Base-by-base conservation (phyloP, 2,888 invertebrate genomes). In the Amphipyra tragopoginis region DNA sequence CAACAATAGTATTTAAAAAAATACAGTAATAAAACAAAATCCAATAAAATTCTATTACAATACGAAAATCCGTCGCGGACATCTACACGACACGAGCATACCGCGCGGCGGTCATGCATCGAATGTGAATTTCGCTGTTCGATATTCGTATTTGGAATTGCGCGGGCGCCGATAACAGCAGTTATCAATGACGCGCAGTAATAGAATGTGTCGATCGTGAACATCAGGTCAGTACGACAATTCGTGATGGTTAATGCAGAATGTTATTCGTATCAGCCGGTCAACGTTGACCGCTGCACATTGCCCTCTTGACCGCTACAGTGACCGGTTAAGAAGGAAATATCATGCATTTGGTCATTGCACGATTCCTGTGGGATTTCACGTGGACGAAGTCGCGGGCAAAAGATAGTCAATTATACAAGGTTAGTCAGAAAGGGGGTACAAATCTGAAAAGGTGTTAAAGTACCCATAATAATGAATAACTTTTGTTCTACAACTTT, bases 1-100 rank as follows among this genome's bases (percentile, higher is more conserved):
- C 91, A 0, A 93, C 75, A 0, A 93, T 89, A 82, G 85, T 90
- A 65, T 88, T 89, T 13, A 93, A 65, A 73, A 93, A 91, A 54
- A 93, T 85, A 67, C 90, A 91, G 43, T 93, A 93, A 61, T 91
- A 93, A 52, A 92, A 85, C 13, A 93, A 59, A 1, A 93, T 84
- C 52, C 86, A 90, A 72, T 87, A 90, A 38, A 87, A 82, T 60
- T 92, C 90, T 55, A 93, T 90, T n/a, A 93, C 42, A 5, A 88
- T 65, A 34, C 89, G 85, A 5, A 88, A 73, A 64, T 93, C 82
- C n/a, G 73, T 81, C 44, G 79, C 70, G 38, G 78, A 76, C 87
- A 90, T 88, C 75, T 77, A 85, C 63, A 47, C 52, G 59, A 65
- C 57, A 80, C 90, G 90, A 80, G 83, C 83, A 81, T 62, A 9